A percentile compares a stretch with the other conserved stretches of the same genome.
phyloP scores from a whole-genome alignment of 53 echinoderm and acorn worm species.

The Mesocentrotus franciscanus region DNA sequence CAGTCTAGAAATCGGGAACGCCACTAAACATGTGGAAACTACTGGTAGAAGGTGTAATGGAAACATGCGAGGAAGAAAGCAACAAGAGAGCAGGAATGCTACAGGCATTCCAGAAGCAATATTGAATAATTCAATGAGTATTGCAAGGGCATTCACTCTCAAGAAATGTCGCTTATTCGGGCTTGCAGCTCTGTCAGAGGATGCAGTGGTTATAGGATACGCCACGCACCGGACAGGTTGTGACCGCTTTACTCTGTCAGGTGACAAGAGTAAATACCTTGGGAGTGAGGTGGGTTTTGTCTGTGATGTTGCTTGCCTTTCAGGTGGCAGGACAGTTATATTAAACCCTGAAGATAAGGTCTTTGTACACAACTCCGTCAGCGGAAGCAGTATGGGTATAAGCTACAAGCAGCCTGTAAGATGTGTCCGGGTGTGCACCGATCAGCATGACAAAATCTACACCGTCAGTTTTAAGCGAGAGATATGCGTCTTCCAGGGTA shows the following conservation, averaged over 20 bases:
- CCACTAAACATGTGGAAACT: not conserved
- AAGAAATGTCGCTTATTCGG: not conserved
- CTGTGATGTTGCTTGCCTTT: not conserved
- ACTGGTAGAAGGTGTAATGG: not conserved
- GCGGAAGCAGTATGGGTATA: not conserved
- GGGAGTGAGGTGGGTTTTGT: not conserved
- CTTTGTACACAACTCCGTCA: not conserved
- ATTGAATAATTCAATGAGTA: not conserved
- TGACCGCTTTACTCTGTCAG: not conserved
- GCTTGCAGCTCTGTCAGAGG: not conserved
- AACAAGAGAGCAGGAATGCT: no score
- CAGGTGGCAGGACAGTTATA: not conserved
- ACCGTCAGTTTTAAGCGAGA: not conserved
- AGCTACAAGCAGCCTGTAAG: not conserved
- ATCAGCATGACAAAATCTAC: not conserved
- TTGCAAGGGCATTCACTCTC: not conserved
- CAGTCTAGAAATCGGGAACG: not conserved
- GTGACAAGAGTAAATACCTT: not conserved
- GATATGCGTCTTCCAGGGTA: not conserved
- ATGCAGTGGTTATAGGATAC: not conserved
- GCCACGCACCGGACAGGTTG: not conserved
- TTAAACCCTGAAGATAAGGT: not conserved
- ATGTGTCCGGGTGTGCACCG: not conserved
- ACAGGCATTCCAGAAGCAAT: not conserved
- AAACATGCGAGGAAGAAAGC: not conserved